Evolutionary conservation across 2,113 vertebrate genomes (phyloP), one percentile per base, ranked within the genome.

Genomic region (Myotis brandtii): DNA sequence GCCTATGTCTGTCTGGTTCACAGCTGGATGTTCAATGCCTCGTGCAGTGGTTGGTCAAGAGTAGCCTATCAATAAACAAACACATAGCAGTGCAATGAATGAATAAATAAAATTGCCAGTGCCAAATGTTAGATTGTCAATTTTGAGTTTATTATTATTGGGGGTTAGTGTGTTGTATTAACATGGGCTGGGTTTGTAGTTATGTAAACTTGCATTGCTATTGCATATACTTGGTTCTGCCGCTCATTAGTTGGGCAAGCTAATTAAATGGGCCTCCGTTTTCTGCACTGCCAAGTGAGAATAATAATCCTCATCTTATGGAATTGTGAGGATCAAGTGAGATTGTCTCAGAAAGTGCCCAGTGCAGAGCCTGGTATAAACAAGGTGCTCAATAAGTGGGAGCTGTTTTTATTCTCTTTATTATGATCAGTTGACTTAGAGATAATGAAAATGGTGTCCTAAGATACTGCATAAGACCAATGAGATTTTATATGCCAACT

Each of bases 241-340:
- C 8, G 0, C 25, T 86, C 32, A n/a, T 32, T 54, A 27, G 64
- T 25, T 75, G 54, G 77, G 54, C 27, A 88, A 7, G 7, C 56
- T 66, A 20, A n/a, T 73, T 56, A 89, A 64, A 84, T 32, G 59
- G 92, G 9, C 40, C 20, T 95, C 13, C 4, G 21, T 67, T 70
- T 82, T 90, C 81, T 85, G 89, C 48, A n/a, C 70, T 67, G 73
- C 52, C 32, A 73, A 86, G 37, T 72, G 77, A 86, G 46, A 86
- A 34, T 66, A 32, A 30, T 52, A n/a, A 80, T 85, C 34, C 32
- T 91, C 48, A 73, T 66, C 64, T 87, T 69, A 54, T 18, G 18
- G 20, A 40, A 69, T 76, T 84, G 3, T 72, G 32, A 79, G 5
- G 40, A 75, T 80, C 75, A 48, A 70, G 62, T 66, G 59, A 79